Evolutionary conservation across 2,888 invertebrate species (phyloP).

Genomic region (Tetranychus piercei): DNA sequence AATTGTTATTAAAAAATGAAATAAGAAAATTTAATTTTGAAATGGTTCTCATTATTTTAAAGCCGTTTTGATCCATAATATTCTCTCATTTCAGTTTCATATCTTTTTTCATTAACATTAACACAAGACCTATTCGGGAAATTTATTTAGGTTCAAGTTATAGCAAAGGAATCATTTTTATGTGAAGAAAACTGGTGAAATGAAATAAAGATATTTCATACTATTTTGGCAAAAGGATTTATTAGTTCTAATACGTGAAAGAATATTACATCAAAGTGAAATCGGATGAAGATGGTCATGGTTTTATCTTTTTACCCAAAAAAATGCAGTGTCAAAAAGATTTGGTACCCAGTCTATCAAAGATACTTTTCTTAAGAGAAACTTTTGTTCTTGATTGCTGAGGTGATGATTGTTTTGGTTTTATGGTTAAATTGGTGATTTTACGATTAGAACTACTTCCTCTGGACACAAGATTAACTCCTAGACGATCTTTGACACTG

Average conservation of each 20-base stretch:
- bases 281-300: background rate
- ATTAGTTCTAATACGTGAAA: background rate
- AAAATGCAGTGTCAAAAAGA: background rate
- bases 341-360: slow-evolving; percentile 16
- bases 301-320: background rate
- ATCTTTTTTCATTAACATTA: too few species aligned
- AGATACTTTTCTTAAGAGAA: slow-evolving; percentile 19
- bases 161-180: too few species aligned
- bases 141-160: too few species aligned
- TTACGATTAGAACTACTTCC: background rate
- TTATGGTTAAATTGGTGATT: background rate
- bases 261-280: background rate
- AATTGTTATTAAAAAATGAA: too few species aligned
- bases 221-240: background rate
- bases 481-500: slow-evolving; percentile 8
- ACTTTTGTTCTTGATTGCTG: slow-evolving; percentile 7
- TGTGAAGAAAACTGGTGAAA: too few species aligned
- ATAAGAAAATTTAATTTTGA: too few species aligned
- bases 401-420: background rate
- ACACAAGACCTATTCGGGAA: too few species aligned
- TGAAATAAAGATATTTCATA: background rate
- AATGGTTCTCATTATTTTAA: too few species aligned
- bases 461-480: background rate
- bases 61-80: too few species aligned
- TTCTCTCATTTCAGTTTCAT: too few species aligned